Percentiles rank a stretch among this genome's conserved stretches.
Conservation (phyloP, 2,113 vertebrate genomes). For the Falco punctatus region DNA sequence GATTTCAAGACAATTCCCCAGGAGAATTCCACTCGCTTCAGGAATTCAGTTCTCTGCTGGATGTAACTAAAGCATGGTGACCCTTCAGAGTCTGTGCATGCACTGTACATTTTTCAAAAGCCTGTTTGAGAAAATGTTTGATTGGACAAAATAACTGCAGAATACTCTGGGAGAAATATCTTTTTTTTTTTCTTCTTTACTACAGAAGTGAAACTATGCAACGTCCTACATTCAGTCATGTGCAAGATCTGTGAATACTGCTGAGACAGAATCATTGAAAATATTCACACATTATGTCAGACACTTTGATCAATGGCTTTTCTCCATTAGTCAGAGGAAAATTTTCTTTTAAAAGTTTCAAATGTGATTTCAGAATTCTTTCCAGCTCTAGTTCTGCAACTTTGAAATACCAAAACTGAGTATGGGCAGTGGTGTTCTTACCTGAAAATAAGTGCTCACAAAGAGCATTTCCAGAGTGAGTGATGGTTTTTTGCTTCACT, state of each 20-base stretch:
- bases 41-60: neutral
- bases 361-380: neutral
- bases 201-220: neutral
- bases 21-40: neutral
- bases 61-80: neutral
- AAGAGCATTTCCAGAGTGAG: neutral
- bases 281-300: neutral
- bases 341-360: neutral
- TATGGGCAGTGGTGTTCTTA: neutral
- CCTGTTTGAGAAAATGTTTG: neutral
- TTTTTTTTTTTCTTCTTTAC: neutral
- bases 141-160: neutral
- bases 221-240: neutral
- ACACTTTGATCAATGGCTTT: neutral
- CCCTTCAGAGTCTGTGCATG: neutral
- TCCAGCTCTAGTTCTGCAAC: neutral
- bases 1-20: neutral
- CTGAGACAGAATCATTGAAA: neutral
- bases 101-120: neutral
- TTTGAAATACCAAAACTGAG: neutral
- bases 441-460: neutral
- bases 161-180: neutral
- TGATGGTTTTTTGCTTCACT: neutral
- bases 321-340: neutral
- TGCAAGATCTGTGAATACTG: neutral